A percentile compares a stretch with the other conserved stretches of the same genome.
phyloP scores from a whole-genome alignment of 2,113 vertebrate genomes.

The Corapipo altera region DNA sequence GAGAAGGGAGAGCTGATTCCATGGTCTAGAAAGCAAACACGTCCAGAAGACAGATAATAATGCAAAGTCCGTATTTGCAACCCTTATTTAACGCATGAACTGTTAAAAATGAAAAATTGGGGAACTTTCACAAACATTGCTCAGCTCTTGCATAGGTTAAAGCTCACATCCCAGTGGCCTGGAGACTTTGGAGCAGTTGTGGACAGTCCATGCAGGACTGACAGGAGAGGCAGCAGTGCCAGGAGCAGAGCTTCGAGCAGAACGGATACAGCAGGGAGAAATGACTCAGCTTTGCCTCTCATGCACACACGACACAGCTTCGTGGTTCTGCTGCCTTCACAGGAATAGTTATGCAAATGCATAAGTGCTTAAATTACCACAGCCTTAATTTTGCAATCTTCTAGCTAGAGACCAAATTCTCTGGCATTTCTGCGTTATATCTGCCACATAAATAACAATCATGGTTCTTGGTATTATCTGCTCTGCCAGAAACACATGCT shows the following conservation, averaged over 20 bases:
- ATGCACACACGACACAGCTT: background rate
- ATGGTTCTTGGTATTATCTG: background rate
- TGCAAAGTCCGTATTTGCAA: background rate
- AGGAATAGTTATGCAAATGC: background rate
- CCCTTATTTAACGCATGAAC: background rate
- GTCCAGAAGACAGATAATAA: background rate
- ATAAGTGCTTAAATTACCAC: background rate
- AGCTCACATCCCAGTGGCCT: background rate
- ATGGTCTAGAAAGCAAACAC: background rate
- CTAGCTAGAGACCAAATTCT: background rate
- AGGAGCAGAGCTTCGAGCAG: background rate
- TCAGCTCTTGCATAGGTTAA: background rate
- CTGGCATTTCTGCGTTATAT: background rate
- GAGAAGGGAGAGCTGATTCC: background rate
- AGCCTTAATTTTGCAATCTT: background rate
- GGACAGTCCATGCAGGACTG: background rate
- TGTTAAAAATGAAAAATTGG: background rate
- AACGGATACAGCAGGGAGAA: background rate
- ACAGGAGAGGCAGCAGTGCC: background rate
- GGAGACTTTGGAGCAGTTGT: background rate
- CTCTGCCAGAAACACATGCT: constrained; percentile 86
- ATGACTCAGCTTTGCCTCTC: background rate
- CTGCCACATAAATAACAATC: background rate
- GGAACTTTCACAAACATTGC: background rate
- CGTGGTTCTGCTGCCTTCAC: background rate